These are phyloP conservation scores for Cladorhizidae sp. DNA, from an alignment of 37 sponge, comb jelly and placozoan genomes.

Conservation along the genomic window DNA sequence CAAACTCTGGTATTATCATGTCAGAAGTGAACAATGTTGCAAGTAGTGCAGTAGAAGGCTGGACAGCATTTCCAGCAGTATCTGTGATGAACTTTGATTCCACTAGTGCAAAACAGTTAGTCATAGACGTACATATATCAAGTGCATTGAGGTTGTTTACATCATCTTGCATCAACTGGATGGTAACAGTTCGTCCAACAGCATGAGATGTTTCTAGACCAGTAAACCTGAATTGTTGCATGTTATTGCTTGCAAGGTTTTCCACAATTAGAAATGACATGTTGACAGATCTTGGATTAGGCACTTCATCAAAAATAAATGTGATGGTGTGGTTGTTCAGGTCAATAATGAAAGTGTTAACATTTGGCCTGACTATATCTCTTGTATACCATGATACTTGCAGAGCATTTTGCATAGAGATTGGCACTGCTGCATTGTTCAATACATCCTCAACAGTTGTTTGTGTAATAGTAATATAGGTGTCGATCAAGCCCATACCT, in stretches of 20 bases:
- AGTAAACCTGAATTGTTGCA: constrained; percentile 41
- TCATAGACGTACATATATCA: constrained; percentile 48
- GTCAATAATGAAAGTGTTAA: constrained; percentile 63
- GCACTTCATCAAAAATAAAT: constrained; percentile 72
- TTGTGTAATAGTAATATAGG: constrained; percentile 57
- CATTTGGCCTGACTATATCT: constrained; percentile 64
- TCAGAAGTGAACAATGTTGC: constrained; percentile 70
- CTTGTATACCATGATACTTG: constrained; percentile 40
- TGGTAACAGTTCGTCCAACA: constrained; percentile 40
- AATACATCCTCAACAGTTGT: constrained; percentile 59
- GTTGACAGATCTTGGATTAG: constrained; percentile 61
- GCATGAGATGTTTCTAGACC: constrained; percentile 13
- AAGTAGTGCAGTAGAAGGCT: constrained; percentile 15
- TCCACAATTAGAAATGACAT: constrained; percentile 56
- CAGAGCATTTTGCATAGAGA: constrained; percentile 59
- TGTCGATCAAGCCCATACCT: constrained; percentile 53
- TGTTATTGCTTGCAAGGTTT: constrained; percentile 8
- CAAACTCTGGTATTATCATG: constrained; percentile 65
- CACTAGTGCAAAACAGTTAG: constrained; percentile 60
- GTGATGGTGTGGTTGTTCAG: constrained; percentile 65
- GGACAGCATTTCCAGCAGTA: constrained; percentile 68
- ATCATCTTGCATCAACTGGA: constrained; percentile 60
- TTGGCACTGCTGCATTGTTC: constrained; percentile 45
- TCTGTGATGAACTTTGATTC: constrained; percentile 70
- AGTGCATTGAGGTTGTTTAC: constrained; percentile 68